Base-by-base conservation (phyloP, 2,797 vertebrate species). In the Serranus cabrilla region DNA sequence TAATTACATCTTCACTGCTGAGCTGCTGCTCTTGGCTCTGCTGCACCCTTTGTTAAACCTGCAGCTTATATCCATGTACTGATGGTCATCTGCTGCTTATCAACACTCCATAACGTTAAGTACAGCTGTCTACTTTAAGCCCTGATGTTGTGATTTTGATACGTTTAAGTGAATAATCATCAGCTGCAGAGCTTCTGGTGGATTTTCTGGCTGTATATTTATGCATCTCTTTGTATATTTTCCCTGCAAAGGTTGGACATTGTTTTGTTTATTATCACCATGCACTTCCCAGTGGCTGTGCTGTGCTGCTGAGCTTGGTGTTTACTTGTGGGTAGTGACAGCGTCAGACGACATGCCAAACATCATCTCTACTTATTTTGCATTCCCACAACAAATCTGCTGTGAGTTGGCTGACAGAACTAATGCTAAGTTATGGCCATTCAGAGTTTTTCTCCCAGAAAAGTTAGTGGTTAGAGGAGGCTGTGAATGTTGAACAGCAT, bases 1-100 rank as follows among this genome's bases (percentile, higher is more conserved):
- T 83, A 86, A 81, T 85, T 83, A 39, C 78, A 83, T 87, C 85
- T 85, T 1, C 42, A 49, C 40, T 11, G 51, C 74, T 34, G 52
- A 74, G 81, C 61, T 57, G 34, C 55, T 76, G 70, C 60, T 63
- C 51, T 68, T 54, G 11, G 10, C 69, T 71, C 71, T 16, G 76
- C 55, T 52, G 59, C 71, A n/a, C 45, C 52, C 31, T 64, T 75
- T 75, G 49, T 78, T 71, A 75, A 34, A 51, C 49, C 61, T 47
- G 25, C 37, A 23, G 63, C 73, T 74, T 47, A 50, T 61, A 64
- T 56, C 50, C 25, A 25, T 70, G 75, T 57, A 11, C 52, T 42
- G 69, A 74, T 82, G 69, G 56, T 75, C 70, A 75, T 72, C 63
- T 67, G 74, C 66, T 62, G 45, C 66, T 74, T 80, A 86, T 86